Conservation (phyloP, 2,888 invertebrate genomes). For the Invenusta paracnida region DNA sequence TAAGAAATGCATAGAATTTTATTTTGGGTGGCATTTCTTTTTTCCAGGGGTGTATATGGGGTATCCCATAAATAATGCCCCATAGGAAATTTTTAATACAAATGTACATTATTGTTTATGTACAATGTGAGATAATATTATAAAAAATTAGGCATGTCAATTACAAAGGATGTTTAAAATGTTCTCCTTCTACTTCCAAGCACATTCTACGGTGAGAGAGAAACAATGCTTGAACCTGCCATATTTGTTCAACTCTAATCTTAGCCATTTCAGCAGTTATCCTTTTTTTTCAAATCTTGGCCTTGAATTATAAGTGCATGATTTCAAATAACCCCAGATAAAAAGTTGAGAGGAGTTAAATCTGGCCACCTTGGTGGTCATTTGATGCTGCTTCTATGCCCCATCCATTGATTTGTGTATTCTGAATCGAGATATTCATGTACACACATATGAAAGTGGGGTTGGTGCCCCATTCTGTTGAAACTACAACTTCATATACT, state of each 20-base stretch:
- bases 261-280: conserved; percentile 11
- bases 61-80: too few species aligned
- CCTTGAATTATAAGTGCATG: not conserved
- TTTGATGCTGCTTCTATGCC: not conserved
- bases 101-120: not conserved
- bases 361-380: conserved; percentile 21
- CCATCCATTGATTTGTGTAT: not conserved
- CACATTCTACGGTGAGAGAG: not conserved
- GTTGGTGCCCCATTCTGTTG: not conserved
- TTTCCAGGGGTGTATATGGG: too few species aligned
- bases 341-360: conserved; percentile 1
- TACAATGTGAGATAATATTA: not conserved
- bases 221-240: not conserved
- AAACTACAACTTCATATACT: not conserved
- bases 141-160: conserved; percentile 6
- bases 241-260: not conserved
- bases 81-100: too few species aligned
- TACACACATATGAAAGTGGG: too few species aligned
- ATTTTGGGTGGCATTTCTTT: too few species aligned
- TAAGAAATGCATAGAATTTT: too few species aligned
- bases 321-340: conserved; percentile 5
- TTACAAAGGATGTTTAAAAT: not conserved
- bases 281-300: not conserved
- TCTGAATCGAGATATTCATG: not conserved
- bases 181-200: not conserved